These are phyloP conservation scores for Climacteris rufus DNA, from an alignment of 2,113 vertebrate species.

Conservation along the genomic window DNA sequence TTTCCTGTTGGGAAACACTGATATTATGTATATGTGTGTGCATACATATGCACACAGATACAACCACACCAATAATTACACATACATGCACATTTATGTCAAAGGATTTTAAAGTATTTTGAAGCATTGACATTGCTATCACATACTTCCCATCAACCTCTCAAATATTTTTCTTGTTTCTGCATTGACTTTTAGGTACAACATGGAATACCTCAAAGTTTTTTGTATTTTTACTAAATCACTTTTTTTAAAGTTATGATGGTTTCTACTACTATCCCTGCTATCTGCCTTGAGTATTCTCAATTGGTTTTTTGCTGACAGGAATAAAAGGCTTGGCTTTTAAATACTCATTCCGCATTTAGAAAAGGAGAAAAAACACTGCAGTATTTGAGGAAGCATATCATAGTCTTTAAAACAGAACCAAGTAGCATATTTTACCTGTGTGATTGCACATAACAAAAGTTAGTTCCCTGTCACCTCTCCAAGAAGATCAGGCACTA, in stretches of 20 bases:
- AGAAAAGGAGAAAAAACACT: background rate
- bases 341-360: background rate
- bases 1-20: background rate
- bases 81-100: background rate
- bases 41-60: background rate
- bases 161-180: background rate
- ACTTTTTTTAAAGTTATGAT: background rate
- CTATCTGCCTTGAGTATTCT: background rate
- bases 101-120: background rate
- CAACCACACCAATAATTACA: background rate
- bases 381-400: background rate
- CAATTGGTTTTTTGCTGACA: background rate
- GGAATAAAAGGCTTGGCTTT: background rate
- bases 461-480: background rate
- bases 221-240: background rate
- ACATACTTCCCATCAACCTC: background rate
- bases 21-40: fast-evolving
- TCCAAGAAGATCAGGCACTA: background rate
- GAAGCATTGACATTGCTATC: background rate
- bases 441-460: background rate
- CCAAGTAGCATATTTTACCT: background rate
- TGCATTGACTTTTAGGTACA: background rate
- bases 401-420: background rate
- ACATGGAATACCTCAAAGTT: background rate
- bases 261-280: background rate